Evolutionary conservation across 2,797 vertebrate species (phyloP).

Genomic region (Yasuhikotakia modesta): DNA sequence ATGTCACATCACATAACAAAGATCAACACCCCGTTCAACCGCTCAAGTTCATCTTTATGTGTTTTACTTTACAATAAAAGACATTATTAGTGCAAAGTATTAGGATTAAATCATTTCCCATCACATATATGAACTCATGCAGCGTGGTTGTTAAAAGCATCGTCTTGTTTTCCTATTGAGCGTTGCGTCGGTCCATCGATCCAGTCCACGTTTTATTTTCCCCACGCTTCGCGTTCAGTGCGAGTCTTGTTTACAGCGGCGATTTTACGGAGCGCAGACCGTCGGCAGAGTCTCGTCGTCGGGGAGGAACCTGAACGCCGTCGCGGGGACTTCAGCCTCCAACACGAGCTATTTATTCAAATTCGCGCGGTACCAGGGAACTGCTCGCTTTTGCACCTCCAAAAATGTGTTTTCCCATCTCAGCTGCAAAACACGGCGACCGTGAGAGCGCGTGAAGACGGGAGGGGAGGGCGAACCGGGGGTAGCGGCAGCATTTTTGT

Average conservation of each 20-base stretch:
- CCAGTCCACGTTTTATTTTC: conserved; percentile 71
- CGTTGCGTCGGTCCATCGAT: conserved; percentile 22
- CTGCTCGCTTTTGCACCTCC: conserved; percentile 76
- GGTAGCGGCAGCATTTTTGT: conserved; percentile 57
- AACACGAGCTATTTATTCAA: conserved; percentile 26
- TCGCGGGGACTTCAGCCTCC: conserved; percentile 40
- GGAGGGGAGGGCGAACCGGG: conserved; percentile 56
- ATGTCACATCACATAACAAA: too few species aligned
- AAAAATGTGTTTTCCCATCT: conserved; percentile 65
- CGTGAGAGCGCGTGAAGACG: conserved; percentile 60
- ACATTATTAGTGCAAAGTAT: too few species aligned
- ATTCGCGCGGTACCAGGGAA: too few species aligned
- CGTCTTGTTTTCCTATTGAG: not conserved
- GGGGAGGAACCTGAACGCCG: conserved; percentile 58
- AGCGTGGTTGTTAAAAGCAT: not conserved
- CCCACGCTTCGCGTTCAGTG: conserved; percentile 60
- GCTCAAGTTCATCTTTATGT: too few species aligned
- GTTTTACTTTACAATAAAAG: too few species aligned
- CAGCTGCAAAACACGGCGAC: too few species aligned
- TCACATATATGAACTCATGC: too few species aligned
- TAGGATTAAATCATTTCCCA: not conserved
- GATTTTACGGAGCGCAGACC: conserved; percentile 78
- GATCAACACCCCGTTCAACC: too few species aligned
- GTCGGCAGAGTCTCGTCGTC: conserved; percentile 63
- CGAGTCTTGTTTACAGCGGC: conserved; percentile 92